Conservation (phyloP, 2,797 vertebrate genomes). For the Phoebastria nigripes region DNA sequence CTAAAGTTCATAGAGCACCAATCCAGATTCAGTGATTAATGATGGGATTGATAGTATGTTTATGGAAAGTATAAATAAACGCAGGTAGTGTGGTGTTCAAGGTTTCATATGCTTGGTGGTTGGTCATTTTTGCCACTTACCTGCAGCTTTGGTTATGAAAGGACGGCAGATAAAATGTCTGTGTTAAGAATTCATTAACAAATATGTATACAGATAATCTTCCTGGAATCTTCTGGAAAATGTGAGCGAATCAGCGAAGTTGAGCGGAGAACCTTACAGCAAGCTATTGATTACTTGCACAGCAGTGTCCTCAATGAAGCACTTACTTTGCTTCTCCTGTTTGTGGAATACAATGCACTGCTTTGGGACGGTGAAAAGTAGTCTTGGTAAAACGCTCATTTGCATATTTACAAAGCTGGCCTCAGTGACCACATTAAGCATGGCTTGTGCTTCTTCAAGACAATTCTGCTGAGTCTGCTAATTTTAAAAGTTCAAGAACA, state of each 20-base stretch:
- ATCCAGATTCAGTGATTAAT: conserved; percentile 56
- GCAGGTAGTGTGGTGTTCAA: not conserved
- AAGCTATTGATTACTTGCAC: not conserved
- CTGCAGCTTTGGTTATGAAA: not conserved
- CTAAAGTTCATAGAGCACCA: conserved; percentile 28
- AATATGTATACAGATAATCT: not conserved
- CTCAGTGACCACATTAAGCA: not conserved
- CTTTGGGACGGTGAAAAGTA: not conserved
- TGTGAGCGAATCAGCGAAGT: fast-evolving
- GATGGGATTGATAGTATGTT: not conserved
- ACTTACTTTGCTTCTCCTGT: not conserved
- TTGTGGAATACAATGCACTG: not conserved
- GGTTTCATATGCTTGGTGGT: not conserved
- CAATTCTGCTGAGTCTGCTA: not conserved
- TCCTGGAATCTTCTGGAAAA: not conserved
- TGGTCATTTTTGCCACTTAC: not conserved
- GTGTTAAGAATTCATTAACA: not conserved
- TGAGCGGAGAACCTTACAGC: not conserved
- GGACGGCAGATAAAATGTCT: not conserved
- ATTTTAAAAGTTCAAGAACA: not conserved
- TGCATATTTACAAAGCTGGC: not conserved
- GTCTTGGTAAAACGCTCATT: not conserved
- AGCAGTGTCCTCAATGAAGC: not conserved
- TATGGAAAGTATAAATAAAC: not conserved
- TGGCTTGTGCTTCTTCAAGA: not conserved